Conservation (phyloP, 2,797 vertebrate genomes). For the Ibycter americanus region DNA sequence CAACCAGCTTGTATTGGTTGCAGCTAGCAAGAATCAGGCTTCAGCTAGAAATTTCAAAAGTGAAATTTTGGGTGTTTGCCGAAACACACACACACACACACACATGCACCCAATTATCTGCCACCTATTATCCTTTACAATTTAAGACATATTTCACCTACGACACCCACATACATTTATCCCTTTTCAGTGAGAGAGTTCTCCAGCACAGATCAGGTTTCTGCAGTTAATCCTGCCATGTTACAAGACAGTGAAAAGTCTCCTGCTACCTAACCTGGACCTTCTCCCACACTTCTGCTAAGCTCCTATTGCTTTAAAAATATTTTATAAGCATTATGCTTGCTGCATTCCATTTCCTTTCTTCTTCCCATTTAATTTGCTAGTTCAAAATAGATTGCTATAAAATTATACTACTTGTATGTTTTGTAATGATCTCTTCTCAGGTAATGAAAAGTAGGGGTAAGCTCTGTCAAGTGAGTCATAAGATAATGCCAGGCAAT, state of each 20-base stretch:
- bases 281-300: neutral
- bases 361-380: slow-evolving; percentile 56
- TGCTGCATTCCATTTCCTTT: slow-evolving; percentile 50
- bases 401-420: slow-evolving; percentile 67
- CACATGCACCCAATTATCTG: neutral
- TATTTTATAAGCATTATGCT: slow-evolving; percentile 13
- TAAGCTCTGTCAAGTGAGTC: slow-evolving; percentile 68
- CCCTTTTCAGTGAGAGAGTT: neutral
- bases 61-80: neutral
- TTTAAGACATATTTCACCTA: neutral
- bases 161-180: neutral
- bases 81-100: neutral
- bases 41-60: neutral
- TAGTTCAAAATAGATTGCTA: slow-evolving; percentile 62
- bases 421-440: slow-evolving; percentile 65
- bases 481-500: slow-evolving; percentile 65
- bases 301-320: slow-evolving; percentile 39
- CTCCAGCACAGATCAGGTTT: neutral
- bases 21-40: neutral
- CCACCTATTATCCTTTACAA: neutral
- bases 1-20: neutral
- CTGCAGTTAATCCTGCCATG: neutral
- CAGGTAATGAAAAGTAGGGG: slow-evolving; percentile 66
- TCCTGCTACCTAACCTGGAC: neutral
- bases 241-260: neutral